phyloP scores from a whole-genome alignment of 2,797 vertebrate genomes.

The Sebastes hubbsi region DNA sequence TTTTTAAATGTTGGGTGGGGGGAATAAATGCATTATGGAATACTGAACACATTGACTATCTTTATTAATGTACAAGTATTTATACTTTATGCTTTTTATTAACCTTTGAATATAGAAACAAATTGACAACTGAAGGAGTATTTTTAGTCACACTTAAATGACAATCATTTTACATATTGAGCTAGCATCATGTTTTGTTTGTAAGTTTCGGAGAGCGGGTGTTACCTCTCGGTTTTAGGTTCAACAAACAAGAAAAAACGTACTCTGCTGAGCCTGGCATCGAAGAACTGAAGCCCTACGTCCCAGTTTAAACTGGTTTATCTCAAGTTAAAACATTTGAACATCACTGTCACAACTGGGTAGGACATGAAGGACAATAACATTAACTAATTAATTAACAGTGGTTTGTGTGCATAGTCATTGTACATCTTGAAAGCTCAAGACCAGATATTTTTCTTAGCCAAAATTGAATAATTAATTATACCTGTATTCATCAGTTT shows the following conservation, averaged over 20 bases:
- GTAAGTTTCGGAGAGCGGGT: not conserved
- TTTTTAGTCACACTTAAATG: not conserved
- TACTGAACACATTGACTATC: conserved; percentile 6
- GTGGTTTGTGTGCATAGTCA: not conserved
- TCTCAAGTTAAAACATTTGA: not conserved
- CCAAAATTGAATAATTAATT: not conserved
- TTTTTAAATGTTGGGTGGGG: conserved; percentile 76
- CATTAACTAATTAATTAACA: not conserved
- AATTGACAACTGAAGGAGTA: not conserved
- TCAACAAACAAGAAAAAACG: not conserved
- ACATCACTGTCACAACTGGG: not conserved
- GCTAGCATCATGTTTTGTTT: not conserved
- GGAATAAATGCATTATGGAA: conserved; percentile 75
- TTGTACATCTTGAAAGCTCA: not conserved
- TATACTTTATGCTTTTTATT: not conserved
- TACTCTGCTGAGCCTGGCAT: not conserved
- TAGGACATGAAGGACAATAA: too few relatives aligned
- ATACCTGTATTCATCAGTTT: not conserved
- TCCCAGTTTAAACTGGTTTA: not conserved
- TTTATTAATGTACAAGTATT: not conserved
- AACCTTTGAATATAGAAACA: not conserved
- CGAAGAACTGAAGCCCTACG: not conserved
- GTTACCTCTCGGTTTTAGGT: not conserved
- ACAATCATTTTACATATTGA: not conserved
- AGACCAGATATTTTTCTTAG: not conserved